These are phyloP conservation scores for Alloplasta piceator DNA, from an alignment of 2,888 invertebrate genomes.

Conservation along the genomic window DNA sequence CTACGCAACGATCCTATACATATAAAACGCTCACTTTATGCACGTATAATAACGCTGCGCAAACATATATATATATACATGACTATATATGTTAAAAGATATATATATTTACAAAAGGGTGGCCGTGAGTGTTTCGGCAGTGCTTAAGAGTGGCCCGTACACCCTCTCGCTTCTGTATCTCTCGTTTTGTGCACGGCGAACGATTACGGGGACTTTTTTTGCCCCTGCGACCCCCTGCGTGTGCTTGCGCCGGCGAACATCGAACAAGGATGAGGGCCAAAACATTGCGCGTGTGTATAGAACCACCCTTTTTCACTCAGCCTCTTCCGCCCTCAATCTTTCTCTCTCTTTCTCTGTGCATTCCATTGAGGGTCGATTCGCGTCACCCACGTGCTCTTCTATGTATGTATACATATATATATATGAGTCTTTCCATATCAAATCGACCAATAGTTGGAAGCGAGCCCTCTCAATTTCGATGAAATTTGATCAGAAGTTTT, in stretches of 20 bases:
- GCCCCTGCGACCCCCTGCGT: slow-evolving; percentile 11
- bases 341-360: slow-evolving; percentile 53
- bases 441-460: neutral
- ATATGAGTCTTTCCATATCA: no score
- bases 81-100: neutral
- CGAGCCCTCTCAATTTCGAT: no score
- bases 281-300: slow-evolving; percentile 57
- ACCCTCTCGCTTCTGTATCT: slow-evolving; percentile 22
- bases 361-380: slow-evolving; percentile 57
- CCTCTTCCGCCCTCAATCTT: slow-evolving; percentile 57
- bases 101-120: slow-evolving; percentile 43
- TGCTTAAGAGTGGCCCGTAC: slow-evolving; percentile 43
- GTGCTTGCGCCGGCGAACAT: slow-evolving; percentile 47
- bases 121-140: slow-evolving; percentile 38
- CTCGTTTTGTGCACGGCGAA: slow-evolving; percentile 40
- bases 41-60: slow-evolving; percentile 28
- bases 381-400: slow-evolving; percentile 58
- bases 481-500: no score
- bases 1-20: no score
- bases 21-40: slow-evolving; percentile 55
- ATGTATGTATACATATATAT: no score
- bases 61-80: slow-evolving; percentile 40
- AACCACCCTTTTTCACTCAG: slow-evolving; percentile 57
- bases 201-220: slow-evolving; percentile 60
- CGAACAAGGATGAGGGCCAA: slow-evolving; percentile 61